Conservation (phyloP, 2,797 vertebrate species). For the Molossus molossus region DNA sequence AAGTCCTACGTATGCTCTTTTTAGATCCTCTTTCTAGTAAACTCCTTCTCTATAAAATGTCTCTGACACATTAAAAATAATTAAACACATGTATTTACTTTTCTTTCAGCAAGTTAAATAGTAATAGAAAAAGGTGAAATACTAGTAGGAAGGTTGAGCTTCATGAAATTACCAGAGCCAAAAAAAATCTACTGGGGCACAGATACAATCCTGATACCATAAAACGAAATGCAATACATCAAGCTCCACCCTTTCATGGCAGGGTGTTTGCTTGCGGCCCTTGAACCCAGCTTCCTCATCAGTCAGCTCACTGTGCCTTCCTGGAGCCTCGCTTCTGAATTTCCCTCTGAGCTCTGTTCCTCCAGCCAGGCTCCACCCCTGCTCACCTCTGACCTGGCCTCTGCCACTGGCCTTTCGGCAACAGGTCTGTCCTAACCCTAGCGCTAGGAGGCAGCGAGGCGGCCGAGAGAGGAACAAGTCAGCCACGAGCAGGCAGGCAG, state of each 20-base stretch:
- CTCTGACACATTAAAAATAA: slow-evolving; percentile 54
- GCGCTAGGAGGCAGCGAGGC: not conserved
- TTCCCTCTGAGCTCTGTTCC: not conserved
- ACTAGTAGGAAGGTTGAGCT: not conserved
- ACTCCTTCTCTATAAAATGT: slow-evolving; percentile 1
- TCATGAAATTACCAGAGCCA: not conserved
- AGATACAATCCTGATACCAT: not conserved
- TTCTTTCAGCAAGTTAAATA: slow-evolving; percentile 44
- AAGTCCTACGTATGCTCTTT: not conserved
- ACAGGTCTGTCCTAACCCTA: not conserved
- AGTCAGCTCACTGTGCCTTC: not conserved
- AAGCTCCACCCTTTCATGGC: not conserved
- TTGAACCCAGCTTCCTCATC: not conserved
- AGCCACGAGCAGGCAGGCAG: slow-evolving; percentile 19
- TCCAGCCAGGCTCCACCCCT: not conserved
- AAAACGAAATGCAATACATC: not conserved
- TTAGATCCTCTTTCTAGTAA: slow-evolving; percentile 36
- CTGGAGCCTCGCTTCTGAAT: not conserved
- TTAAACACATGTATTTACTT: not conserved
- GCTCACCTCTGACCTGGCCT: not conserved
- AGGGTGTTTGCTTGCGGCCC: not conserved
- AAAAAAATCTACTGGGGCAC: not conserved
- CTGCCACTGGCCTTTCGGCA: not conserved
- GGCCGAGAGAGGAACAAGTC: not conserved
- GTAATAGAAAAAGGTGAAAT: not conserved